These are phyloP conservation scores for Oryzias dopingdopingensis DNA, from an alignment of 2,797 vertebrate species.

Conservation along the genomic window DNA sequence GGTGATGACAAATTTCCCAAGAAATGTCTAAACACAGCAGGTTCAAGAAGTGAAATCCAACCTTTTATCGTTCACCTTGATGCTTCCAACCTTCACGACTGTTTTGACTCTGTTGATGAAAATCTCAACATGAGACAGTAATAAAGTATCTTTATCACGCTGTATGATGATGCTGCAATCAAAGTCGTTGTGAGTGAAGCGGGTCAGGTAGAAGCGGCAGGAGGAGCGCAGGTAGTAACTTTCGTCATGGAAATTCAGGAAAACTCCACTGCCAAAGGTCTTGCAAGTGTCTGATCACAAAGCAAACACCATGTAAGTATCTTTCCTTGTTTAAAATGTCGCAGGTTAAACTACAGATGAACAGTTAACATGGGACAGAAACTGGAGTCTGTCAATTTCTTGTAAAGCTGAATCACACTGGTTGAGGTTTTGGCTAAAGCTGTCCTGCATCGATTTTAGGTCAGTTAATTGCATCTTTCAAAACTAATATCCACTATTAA, in stretches of 20 bases:
- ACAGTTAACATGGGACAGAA: not conserved
- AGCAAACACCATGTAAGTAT: not conserved
- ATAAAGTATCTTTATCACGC: conserved; percentile 42
- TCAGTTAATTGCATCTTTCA: too few species aligned
- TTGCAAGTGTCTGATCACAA: conserved; percentile 67
- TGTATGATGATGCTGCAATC: conserved; percentile 70
- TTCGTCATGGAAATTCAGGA: conserved; percentile 61
- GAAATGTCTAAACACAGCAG: not conserved
- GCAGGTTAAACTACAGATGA: not conserved
- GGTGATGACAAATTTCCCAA: not conserved
- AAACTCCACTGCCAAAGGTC: conserved; percentile 75
- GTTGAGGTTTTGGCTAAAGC: too few species aligned
- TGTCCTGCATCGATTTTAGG: too few species aligned
- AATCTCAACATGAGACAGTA: conserved; percentile 68
- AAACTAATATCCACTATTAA: too few species aligned
- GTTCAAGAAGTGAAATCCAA: conserved; percentile 27
- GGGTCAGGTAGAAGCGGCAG: conserved; percentile 69
- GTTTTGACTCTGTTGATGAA: conserved; percentile 74
- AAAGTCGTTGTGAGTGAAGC: conserved; percentile 73
- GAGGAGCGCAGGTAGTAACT: conserved; percentile 70
- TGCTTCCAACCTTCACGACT: conserved; percentile 49
- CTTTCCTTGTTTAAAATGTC: not conserved
- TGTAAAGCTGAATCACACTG: too few species aligned
- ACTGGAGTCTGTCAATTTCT: not conserved
- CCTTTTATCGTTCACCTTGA: conserved; percentile 73